Percentiles rank a stretch among this genome's conserved stretches.
Conservation (phyloP, 2,888 invertebrate genomes). For the Sphaerophoria taeniata region DNA sequence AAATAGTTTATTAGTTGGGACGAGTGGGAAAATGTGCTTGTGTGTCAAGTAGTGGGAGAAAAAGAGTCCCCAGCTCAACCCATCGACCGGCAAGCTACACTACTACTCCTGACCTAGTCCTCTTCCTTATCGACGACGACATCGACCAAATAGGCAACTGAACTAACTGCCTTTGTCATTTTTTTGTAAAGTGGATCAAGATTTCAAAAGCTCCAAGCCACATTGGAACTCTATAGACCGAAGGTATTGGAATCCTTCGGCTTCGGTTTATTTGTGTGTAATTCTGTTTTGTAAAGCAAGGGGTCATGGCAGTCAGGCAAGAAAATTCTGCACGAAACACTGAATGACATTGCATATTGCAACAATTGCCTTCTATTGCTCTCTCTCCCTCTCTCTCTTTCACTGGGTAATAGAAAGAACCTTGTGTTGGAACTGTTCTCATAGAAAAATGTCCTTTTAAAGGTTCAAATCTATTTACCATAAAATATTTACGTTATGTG, state of each 20-base stretch:
- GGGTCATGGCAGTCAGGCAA: slow-evolving; percentile 6
- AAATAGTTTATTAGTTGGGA: slow-evolving; percentile 51
- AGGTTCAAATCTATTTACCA: slow-evolving; percentile 31
- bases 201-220: slow-evolving; percentile 13
- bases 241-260: slow-evolving; percentile 1
- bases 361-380: neutral
- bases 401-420: neutral
- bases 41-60: slow-evolving; percentile 13
- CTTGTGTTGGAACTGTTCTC: neutral
- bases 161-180: neutral
- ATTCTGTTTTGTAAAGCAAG: neutral
- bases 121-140: neutral
- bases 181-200: slow-evolving; percentile 31
- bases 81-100: neutral
- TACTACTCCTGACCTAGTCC: slow-evolving; percentile 34
- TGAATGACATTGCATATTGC: slow-evolving; percentile 6
- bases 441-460: slow-evolving; percentile 25
- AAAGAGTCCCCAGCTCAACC: neutral
- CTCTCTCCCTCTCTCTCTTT: neutral
- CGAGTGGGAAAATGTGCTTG: slow-evolving; percentile 42
- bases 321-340: neutral
- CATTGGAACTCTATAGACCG: neutral
- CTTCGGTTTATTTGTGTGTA: neutral
- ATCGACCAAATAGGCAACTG: neutral
- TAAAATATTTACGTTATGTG: slow-evolving; percentile 21